Evolutionary conservation across 1,140 invertebrate species (phyloP).

Genomic region (Drosophila sucinea): DNA sequence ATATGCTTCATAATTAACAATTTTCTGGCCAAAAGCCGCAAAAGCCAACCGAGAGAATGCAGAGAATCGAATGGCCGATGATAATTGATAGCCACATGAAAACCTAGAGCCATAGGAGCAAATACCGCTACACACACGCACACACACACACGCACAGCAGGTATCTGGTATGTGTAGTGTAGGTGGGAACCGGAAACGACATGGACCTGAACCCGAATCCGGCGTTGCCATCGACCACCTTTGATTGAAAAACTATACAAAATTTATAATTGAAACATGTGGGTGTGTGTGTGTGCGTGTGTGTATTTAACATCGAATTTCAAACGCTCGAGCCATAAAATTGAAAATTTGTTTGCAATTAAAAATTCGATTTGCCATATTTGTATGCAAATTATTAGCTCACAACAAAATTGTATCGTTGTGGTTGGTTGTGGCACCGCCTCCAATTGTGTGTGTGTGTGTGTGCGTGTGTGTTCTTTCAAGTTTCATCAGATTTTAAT

Average conservation of each 20-base stretch:
- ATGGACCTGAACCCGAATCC: neutral
- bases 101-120: neutral
- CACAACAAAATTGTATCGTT: conserved; percentile 3
- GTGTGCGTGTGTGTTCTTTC: neutral
- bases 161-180: neutral
- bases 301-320: neutral
- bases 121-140: neutral
- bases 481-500: conserved; percentile 26
- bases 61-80: conserved; percentile 11
- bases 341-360: conserved; percentile 59
- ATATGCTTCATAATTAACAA: conserved; percentile 46
- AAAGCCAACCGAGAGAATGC: conserved; percentile 15
- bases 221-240: neutral
- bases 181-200: neutral
- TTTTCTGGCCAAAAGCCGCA: conserved; percentile 29
- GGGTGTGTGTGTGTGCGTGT: neutral
- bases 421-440: neutral
- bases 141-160: neutral
- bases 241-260: conserved; percentile 13
- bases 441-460: neutral
- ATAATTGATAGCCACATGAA: conserved; percentile 19
- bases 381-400: conserved; percentile 44
- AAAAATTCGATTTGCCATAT: conserved; percentile 55
- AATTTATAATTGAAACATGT: conserved; percentile 17
- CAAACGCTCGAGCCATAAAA: conserved; percentile 27